Evolutionary conservation across 2,113 vertebrate genomes (phyloP).

Genomic region (Aythya baeri): DNA sequence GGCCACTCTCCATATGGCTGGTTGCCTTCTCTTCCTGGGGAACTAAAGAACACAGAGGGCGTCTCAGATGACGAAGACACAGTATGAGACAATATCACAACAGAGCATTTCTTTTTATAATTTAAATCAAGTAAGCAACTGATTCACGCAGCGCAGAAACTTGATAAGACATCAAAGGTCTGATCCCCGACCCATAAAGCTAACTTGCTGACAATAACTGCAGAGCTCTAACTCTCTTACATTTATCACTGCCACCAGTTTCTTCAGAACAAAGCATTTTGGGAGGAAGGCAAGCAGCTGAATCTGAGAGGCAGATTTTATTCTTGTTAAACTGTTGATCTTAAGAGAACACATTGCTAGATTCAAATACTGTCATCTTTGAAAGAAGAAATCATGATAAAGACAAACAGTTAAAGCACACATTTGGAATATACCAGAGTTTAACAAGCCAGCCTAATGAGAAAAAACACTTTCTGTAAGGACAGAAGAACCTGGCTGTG

Average conservation of each 20-base stretch:
- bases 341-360: not conserved
- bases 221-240: slow-evolving; percentile 37
- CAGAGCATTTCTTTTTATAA: slow-evolving; percentile 56
- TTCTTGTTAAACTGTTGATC: slow-evolving; percentile 23
- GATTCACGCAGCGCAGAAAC: slow-evolving; percentile 61
- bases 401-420: not conserved
- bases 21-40: slow-evolving; percentile 44
- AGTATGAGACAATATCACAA: slow-evolving; percentile 51
- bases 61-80: slow-evolving; percentile 67
- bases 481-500: not conserved
- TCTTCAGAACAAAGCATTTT: slow-evolving; percentile 47
- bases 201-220: slow-evolving; percentile 59
- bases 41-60: slow-evolving; percentile 23
- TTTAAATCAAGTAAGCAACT: slow-evolving; percentile 66
- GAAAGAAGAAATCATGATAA: slow-evolving; percentile 5
- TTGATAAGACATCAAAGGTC: slow-evolving; percentile 60
- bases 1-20: slow-evolving; percentile 66
- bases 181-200: slow-evolving; percentile 46
- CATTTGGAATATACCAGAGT: not conserved
- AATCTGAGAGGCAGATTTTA: slow-evolving; percentile 38
- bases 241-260: slow-evolving; percentile 62
- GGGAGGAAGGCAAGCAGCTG: not conserved
- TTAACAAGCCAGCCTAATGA: slow-evolving; percentile 7
- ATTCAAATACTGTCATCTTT: slow-evolving; percentile 33
- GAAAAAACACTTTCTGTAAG: slow-evolving; percentile 2